Conservation (phyloP, 2,888 invertebrate species). For the Geotrupes spiniger region DNA sequence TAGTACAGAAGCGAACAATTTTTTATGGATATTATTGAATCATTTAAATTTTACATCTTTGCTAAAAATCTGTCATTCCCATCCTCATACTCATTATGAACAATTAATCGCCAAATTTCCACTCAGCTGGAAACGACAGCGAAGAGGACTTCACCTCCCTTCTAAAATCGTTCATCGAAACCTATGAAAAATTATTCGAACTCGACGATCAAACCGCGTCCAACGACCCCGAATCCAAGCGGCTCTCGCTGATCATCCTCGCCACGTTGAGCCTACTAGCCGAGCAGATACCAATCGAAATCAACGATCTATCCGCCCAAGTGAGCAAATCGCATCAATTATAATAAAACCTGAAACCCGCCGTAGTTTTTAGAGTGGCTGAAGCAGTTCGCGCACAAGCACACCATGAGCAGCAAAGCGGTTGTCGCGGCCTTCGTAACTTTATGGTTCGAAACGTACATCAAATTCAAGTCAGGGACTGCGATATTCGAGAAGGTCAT, state of each 20-base stretch:
- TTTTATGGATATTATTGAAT: too few species aligned
- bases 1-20: too few species aligned
- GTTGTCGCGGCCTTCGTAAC: constrained; percentile 41
- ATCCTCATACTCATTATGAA: too few species aligned
- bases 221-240: constrained; percentile 43
- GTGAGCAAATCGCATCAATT: constrained; percentile 25
- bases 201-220: constrained; percentile 39
- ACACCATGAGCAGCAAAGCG: constrained; percentile 36
- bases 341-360: constrained; percentile 16
- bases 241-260: constrained; percentile 36
- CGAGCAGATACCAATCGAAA: constrained; percentile 33
- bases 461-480: constrained; percentile 44
- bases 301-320: constrained; percentile 33
- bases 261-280: constrained; percentile 38
- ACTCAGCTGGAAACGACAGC: constrained; percentile 26
- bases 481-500: constrained; percentile 50
- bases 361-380: constrained; percentile 49
- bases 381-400: constrained; percentile 42
- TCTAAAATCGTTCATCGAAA: constrained; percentile 36
- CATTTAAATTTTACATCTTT: too few species aligned
- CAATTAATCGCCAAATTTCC: too few species aligned
- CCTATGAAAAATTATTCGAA: constrained; percentile 42
- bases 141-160: constrained; percentile 27
- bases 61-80: too few species aligned
- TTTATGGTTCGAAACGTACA: constrained; percentile 43